Evolutionary conservation across 1,140 invertebrate species (phyloP).

Genomic region (Meloidogyne hapla): DNA sequence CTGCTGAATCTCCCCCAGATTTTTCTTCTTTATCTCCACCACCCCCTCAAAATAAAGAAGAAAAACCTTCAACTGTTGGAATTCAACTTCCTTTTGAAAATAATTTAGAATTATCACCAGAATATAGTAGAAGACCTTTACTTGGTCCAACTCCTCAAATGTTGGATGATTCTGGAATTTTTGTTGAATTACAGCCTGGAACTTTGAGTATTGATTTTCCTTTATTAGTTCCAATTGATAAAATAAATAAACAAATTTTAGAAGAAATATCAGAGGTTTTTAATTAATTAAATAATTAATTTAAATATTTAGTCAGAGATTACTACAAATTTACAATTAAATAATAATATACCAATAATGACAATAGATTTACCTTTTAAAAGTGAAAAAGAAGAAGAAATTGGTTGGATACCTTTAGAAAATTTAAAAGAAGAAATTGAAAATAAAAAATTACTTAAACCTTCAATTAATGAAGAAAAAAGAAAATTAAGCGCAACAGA

Average conservation of each 20-base stretch:
- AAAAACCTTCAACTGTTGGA: background rate
- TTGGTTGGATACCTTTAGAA: conserved; percentile 17
- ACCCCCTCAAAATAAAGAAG: background rate
- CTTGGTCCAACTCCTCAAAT: conserved; percentile 11
- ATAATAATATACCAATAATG: background rate
- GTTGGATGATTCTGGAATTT: conserved; percentile 24
- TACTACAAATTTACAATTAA: background rate
- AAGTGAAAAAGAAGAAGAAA: background rate
- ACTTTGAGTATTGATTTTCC: conserved; percentile 24
- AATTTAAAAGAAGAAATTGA: conserved; percentile 5
- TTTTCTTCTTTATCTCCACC: background rate
- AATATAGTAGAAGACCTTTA: background rate
- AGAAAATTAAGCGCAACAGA: background rate
- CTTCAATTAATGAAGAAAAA: background rate
- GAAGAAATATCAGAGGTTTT: background rate
- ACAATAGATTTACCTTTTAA: conserved; percentile 19
- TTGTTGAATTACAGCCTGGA: conserved; percentile 10
- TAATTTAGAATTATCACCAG: background rate
- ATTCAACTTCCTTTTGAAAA: conserved; percentile 4
- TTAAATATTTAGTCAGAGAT: background rate
- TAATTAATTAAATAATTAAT: too few species aligned
- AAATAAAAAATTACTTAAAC: background rate
- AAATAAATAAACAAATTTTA: background rate
- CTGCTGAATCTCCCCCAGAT: background rate
- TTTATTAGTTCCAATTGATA: conserved; percentile 19